phyloP scores from a whole-genome alignment of 2,888 invertebrate species.

The Plagiodera versicolora region DNA sequence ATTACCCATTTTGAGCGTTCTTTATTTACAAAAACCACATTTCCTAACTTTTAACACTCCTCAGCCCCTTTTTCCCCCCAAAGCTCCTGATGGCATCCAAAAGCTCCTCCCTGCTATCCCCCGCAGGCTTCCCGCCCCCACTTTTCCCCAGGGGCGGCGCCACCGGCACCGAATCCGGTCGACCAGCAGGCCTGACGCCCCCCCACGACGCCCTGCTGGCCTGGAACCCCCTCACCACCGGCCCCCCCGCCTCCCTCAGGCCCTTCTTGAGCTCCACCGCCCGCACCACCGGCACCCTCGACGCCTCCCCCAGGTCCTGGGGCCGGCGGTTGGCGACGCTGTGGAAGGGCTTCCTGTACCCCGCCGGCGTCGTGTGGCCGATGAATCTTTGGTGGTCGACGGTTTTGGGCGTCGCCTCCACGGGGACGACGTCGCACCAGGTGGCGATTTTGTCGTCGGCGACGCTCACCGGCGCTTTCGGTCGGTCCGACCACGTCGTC shows the following conservation, averaged over 20 bases:
- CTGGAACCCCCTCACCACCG: conserved; percentile 52
- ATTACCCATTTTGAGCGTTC: conserved; percentile 17
- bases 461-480: conserved; percentile 60
- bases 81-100: conserved; percentile 73
- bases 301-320: too few relatives aligned
- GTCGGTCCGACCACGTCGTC: conserved; percentile 71
- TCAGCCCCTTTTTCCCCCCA: conserved; percentile 57
- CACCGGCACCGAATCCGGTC: conserved; percentile 40
- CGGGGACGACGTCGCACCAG: conserved; percentile 37
- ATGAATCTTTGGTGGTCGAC: conserved; percentile 36
- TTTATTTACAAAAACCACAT: conserved; percentile 13
- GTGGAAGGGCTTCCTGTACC: conserved; percentile 50
- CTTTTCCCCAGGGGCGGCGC: conserved; percentile 49
- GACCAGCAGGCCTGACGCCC: conserved; percentile 35
- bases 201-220: conserved; percentile 34
- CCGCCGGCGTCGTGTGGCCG: conserved; percentile 39
- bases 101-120: conserved; percentile 67
- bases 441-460: conserved; percentile 60
- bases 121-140: conserved; percentile 38
- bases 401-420: conserved; percentile 30
- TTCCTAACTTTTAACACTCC: conserved; percentile 39
- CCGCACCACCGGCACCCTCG: conserved; percentile 56
- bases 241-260: conserved; percentile 41
- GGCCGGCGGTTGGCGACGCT: conserved; percentile 51
- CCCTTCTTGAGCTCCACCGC: conserved; percentile 58